Base-by-base conservation (phyloP, 1,140 invertebrate species). In the Kradibia gibbosae region DNA sequence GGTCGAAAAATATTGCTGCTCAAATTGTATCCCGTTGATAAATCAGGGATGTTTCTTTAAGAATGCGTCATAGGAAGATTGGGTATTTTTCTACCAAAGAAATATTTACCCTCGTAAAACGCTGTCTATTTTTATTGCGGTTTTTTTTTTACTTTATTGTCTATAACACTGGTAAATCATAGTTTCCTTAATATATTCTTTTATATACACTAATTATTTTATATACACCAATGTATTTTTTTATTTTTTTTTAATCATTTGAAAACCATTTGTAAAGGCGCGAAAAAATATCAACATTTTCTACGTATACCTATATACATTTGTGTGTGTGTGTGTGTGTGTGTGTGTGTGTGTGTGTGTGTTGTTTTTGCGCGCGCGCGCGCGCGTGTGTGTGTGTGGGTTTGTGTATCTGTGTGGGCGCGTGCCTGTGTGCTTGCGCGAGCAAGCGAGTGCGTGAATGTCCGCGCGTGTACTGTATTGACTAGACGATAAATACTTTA, bases 101-200 rank as follows among this genome's bases (percentile, higher is more conserved):
- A 89, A 89, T 88, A 87, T 88, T 88, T 87, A 90, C 88, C 87
- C 87, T 78, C 83, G 87, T 85, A 78, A 87, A 71, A 86, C 88
- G 86, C 84, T 84, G 82, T 85, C 86, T 74, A 82, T 80, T 62
- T 72, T 60, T 78, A 1, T 67, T 78, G 45, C 53, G 5, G 57
- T 77, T 20, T 3, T 70, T 45, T 65, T 5, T 71, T 67, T 45
- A 8, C 86, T 90, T 91, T 90, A 90, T 91, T 91, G 83, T 86
- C 87, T 90, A 90, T 86, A 90, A 89, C 86, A 89, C 85, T 79
- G 86, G 84, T 88, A 85, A 87, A 84, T 87, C 86, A 89, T 88
- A 86, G 87, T 89, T 90, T 86, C 36, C 39, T 80, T 76, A 83
- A 79, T 87, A 87, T 86, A 86, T 84, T 80, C 85, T 83, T 83